phyloP scores from a whole-genome alignment of 2,797 vertebrate genomes.

The Oreonectes daqikongensis region DNA sequence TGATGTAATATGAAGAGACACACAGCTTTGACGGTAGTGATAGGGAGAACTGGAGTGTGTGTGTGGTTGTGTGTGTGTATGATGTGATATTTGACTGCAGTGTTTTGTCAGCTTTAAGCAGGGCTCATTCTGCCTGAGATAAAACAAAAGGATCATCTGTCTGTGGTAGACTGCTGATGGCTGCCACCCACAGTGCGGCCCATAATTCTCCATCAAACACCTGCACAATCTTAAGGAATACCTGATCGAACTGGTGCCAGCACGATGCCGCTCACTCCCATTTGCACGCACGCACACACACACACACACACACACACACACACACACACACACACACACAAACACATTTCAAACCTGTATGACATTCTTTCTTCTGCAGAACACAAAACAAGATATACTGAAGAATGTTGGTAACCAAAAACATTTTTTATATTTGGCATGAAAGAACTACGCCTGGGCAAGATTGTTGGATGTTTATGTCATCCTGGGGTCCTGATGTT shows the following conservation, averaged over 20 bases:
- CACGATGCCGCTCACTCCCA: too few species aligned
- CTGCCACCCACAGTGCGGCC: constrained; percentile 7
- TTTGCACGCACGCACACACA: not conserved
- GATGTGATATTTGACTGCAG: constrained; percentile 33
- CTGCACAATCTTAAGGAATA: not conserved
- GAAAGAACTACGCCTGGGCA: not conserved
- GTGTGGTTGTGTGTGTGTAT: constrained; percentile 26
- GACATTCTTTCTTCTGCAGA: too few species aligned
- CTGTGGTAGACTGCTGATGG: constrained; percentile 24
- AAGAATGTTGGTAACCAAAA: too few species aligned
- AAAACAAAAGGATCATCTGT: constrained; percentile 45
- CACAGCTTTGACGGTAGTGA: constrained; percentile 12
- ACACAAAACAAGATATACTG: not conserved
- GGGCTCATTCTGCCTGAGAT: constrained; percentile 48
- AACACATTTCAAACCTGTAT: too few species aligned
- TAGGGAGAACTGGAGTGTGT: constrained; percentile 27
- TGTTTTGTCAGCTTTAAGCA: constrained; percentile 52
- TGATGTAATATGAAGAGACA: constrained; percentile 59
- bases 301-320: not conserved
- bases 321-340: not conserved
- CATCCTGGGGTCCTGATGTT: not conserved
- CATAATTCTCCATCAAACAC: constrained; percentile 7
- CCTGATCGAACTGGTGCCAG: constrained; percentile 4
- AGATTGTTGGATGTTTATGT: constrained; percentile 3
- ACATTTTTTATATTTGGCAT: not conserved